A percentile compares a stretch with the other conserved stretches of the same genome.
Conservation (phyloP, 2,113 vertebrate genomes). For the Sorex fumeus region DNA sequence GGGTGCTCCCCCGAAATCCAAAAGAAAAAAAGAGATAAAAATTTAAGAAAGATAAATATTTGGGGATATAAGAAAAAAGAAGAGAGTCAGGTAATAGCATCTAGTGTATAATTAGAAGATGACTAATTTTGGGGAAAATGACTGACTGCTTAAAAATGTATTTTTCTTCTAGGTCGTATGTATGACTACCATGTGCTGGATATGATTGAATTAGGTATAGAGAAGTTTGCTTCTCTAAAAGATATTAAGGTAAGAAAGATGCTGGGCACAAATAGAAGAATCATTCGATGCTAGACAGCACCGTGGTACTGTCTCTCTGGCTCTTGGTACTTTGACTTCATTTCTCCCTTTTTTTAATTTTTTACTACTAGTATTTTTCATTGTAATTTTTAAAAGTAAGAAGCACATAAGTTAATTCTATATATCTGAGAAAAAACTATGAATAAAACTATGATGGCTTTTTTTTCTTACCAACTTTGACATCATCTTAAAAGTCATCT, state of each 20-base stretch:
- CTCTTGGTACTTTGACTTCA: too few relatives aligned
- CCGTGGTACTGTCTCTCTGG: too few relatives aligned
- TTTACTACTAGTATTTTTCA: too few relatives aligned
- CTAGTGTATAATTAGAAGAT: background rate
- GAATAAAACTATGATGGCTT: too few relatives aligned
- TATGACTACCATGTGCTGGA: constrained; percentile 98
- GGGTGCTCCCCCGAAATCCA: too few relatives aligned
- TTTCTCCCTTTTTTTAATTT: too few relatives aligned
- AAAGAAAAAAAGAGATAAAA: too few relatives aligned
- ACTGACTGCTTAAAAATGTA: background rate
- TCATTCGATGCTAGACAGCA: background rate
- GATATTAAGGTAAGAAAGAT: constrained; percentile 94
- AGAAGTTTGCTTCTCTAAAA: constrained; percentile 93
- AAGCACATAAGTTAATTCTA: too few relatives aligned
- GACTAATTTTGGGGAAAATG: too few relatives aligned
- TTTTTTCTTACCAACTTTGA: too few relatives aligned
- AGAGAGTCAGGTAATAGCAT: background rate
- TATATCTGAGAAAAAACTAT: too few relatives aligned
- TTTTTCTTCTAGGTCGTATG: constrained; percentile 92
- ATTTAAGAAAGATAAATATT: background rate
- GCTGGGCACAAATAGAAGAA: constrained; percentile 25
- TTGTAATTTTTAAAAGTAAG: too few relatives aligned
- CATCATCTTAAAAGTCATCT: background rate
- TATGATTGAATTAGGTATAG: constrained; percentile 97
- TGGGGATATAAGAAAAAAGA: background rate